Base-by-base conservation (phyloP, 2,113 vertebrate species). In the Neomonachus schauinslandi region DNA sequence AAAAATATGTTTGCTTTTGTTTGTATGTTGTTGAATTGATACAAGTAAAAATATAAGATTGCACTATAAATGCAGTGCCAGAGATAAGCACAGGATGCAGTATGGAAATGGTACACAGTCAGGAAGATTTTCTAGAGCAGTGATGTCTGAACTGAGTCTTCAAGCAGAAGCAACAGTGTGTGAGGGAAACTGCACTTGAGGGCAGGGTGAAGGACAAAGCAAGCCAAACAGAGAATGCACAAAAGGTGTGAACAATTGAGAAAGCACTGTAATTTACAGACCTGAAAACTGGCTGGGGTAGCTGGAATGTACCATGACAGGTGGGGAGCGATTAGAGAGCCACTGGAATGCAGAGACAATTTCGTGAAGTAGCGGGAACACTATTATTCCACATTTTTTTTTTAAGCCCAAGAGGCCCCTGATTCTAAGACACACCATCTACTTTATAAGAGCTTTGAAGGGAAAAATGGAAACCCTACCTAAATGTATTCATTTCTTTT, bases 1-100 rank as follows among this genome's bases (percentile, higher is more conserved):
- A 91, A 92, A 98, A 97, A 91, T 95, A 95, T 97, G 92, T 97
- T 98, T 97, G 87, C 94, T 97, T 98, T 96, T 98, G 97, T 98
- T 98, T 98, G 82, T 85, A 59, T 96, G 92, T 97, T 97, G 69
- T 94, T 96, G 93, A 95, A 91, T 84, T 72, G 46, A 96, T 85
- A 69, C 80, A 94, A 97, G 96, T 83, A 74, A 96, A 98, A 98
- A 97, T 97, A 95, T 95, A 97, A 96, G 94, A 96, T 92, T 77
- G 14, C 69, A 94, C 36, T 91, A 11, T 24, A 67, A 91, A 49
- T 46, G 9, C 21, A 46, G 69, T 97, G 96, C 98, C 97, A 97
- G 91, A 95, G 96, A 91, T 84, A 92, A 89, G 69, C 82, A n/a
- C 42, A 18, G 74, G 53, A 49, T n/a, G 57, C 46, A 87, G 49